Conservation (phyloP, 2,113 vertebrate genomes). For the Hemicordylus capensis region DNA sequence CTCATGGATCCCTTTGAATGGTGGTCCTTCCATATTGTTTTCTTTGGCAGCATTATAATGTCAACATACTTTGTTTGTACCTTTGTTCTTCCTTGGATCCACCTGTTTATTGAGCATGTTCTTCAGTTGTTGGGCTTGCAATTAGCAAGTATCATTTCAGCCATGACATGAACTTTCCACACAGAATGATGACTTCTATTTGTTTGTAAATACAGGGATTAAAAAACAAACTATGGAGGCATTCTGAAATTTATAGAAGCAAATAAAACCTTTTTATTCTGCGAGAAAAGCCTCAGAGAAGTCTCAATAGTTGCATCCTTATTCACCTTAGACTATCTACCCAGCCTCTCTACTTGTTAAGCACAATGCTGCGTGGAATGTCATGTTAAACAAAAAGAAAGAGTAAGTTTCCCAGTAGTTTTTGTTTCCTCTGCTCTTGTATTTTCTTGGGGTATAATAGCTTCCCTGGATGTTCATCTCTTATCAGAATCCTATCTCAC, state of each 20-base stretch:
- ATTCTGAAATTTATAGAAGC: constrained; percentile 6
- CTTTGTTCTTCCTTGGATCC: constrained; percentile 83
- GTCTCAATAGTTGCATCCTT: not conserved
- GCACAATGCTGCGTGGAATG: not conserved
- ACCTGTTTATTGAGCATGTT: constrained; percentile 85
- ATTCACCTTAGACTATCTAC: not conserved
- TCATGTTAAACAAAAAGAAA: not conserved
- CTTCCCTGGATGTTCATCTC: not conserved
- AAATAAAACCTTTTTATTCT: not conserved
- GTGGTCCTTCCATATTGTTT: constrained; percentile 89
- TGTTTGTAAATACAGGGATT: no score
- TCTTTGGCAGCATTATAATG: constrained; percentile 78
- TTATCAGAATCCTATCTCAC: not conserved
- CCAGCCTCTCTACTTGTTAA: not conserved
- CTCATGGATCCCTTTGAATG: constrained; percentile 96
- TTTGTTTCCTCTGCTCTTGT: not conserved
- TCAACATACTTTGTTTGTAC: constrained; percentile 86
- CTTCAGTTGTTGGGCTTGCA: constrained; percentile 78
- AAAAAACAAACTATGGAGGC: constrained; percentile 6
- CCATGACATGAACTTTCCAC: constrained; percentile 74
- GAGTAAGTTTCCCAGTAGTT: not conserved
- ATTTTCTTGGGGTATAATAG: not conserved
- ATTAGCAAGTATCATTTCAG: constrained; percentile 75
- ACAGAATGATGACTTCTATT: rapidly evolving
- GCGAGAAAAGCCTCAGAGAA: not conserved